phyloP scores from a whole-genome alignment of 2,888 invertebrate genomes.

The Lordiphosa andalusiaca region DNA sequence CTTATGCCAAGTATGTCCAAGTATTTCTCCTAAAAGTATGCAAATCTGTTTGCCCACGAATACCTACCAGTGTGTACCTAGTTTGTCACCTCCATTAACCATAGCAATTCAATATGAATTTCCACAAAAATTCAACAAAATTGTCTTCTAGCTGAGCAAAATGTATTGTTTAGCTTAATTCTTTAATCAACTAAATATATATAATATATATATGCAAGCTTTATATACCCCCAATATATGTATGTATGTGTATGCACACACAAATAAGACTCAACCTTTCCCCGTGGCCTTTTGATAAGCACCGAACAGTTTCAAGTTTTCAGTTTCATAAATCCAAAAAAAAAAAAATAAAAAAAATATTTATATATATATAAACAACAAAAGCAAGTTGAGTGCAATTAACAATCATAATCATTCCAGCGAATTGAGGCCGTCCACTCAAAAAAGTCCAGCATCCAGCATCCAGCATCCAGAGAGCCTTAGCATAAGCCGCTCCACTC shows the following conservation, averaged over 20 bases:
- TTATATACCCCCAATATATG: no score
- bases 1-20: no score
- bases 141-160: not conserved
- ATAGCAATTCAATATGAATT: no score
- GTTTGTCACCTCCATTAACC: no score
- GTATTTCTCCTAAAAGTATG: no score
- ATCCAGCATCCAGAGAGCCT: not conserved
- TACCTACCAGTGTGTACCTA: no score
- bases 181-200: constrained; percentile 1
- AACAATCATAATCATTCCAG: constrained; percentile 42
- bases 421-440: constrained; percentile 45
- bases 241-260: constrained; percentile 12
- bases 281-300: constrained; percentile 68
- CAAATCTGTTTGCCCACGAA: no score
- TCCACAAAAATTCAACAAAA: no score
- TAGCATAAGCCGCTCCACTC: not conserved
- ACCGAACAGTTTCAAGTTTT: constrained; percentile 33
- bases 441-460: not conserved
- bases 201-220: no score
- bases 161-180: not conserved
- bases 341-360: not conserved
- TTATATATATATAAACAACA: not conserved
- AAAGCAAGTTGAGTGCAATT: constrained; percentile 46
- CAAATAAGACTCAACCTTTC: constrained; percentile 48
- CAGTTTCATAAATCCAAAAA: constrained; percentile 32